Evolutionary conservation across 2,888 invertebrate genomes (phyloP).

Genomic region (Brenthis daphne): DNA sequence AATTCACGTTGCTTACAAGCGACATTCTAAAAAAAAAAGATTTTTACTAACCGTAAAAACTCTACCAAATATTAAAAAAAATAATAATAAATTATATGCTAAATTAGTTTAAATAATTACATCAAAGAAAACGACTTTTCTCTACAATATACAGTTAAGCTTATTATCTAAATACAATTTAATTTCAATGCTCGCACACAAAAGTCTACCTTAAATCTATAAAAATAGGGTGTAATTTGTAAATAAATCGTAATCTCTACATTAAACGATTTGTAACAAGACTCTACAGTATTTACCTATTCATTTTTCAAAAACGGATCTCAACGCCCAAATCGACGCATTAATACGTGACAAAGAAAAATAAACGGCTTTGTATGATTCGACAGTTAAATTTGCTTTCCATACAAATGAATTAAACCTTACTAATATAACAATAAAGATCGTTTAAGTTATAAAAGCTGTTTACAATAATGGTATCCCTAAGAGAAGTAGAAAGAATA

Average conservation of each 20-base stretch:
- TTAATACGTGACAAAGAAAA: conserved; percentile 78
- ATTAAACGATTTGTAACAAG: conserved; percentile 70
- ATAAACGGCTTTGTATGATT: conserved; percentile 80
- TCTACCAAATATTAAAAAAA: background rate
- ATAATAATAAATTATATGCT: background rate
- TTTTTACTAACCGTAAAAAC: background rate
- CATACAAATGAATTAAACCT: conserved; percentile 2
- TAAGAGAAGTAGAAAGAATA: conserved; percentile 61
- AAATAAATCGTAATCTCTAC: conserved; percentile 18
- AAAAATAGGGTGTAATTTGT: background rate
- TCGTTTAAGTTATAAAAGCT: conserved; percentile 37
- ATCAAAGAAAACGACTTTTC: conserved; percentile 16
- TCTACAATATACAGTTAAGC: conserved; percentile 26
- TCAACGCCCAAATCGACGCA: conserved; percentile 80
- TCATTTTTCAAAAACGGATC: conserved; percentile 80
- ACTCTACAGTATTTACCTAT: conserved; percentile 79
- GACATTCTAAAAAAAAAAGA: no score
- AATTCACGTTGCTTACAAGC: no score
- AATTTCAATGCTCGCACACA: background rate
- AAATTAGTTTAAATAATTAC: conserved; percentile 11
- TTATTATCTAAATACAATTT: conserved; percentile 35
- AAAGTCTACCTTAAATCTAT: background rate
- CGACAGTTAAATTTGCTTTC: conserved; percentile 44
- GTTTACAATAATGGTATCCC: conserved; percentile 30
- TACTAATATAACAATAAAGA: conserved; percentile 42